Conservation (phyloP, 2,113 vertebrate species). For the Oostethus manadensis region DNA sequence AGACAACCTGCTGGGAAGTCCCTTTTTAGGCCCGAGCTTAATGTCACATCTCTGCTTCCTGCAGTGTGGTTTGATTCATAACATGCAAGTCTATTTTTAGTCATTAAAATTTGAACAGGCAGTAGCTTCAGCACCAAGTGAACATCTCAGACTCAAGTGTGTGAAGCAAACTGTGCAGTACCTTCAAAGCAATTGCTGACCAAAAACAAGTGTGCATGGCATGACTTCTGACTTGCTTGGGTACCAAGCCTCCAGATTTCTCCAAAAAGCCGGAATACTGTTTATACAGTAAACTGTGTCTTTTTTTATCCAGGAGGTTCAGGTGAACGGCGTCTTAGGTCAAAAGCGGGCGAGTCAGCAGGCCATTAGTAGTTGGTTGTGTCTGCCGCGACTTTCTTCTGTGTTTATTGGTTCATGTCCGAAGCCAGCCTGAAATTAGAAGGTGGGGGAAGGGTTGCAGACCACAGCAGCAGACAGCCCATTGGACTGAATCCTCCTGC, state of each 20-base stretch:
- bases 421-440: slow-evolving; percentile 41
- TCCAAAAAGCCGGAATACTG: too few species aligned
- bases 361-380: slow-evolving; percentile 39
- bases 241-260: too few species aligned
- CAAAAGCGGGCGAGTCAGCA: slow-evolving; percentile 41
- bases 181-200: background rate
- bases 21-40: slow-evolving; percentile 38
- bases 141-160: background rate
- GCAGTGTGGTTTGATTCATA: slow-evolving; percentile 37
- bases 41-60: slow-evolving; percentile 30
- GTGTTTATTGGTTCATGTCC: slow-evolving; percentile 63
- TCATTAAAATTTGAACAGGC: slow-evolving; percentile 20
- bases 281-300: too few species aligned
- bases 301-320: background rate
- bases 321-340: background rate
- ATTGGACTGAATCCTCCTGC: background rate
- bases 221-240: background rate
- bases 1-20: slow-evolving; percentile 52
- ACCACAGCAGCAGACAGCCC: slow-evolving; percentile 41
- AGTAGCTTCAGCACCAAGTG: background rate
- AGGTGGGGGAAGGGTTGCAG: slow-evolving; percentile 31
- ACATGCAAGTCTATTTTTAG: slow-evolving; percentile 48
- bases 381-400: slow-evolving; percentile 47
- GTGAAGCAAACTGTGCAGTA: too few species aligned
- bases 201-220: background rate